phyloP scores from a whole-genome alignment of 2,888 invertebrate species.

The Amphimallon solstitiale region DNA sequence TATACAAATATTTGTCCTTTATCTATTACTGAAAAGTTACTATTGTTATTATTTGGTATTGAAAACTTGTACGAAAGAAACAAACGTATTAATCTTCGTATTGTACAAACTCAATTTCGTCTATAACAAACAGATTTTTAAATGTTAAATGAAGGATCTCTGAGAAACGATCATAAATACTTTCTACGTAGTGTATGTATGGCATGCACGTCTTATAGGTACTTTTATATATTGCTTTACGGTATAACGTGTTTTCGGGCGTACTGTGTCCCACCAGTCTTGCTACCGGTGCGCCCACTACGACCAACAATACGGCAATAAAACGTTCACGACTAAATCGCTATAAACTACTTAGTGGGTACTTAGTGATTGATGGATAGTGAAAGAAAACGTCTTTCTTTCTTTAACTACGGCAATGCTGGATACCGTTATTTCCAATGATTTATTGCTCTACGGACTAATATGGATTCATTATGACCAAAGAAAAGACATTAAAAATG shows the following conservation, averaged over 20 bases:
- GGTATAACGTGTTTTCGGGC: conserved; percentile 25
- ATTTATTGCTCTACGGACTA: conserved; percentile 10
- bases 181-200: conserved; percentile 10
- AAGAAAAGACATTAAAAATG: neutral
- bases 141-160: neutral
- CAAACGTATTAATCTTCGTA: neutral
- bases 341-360: conserved; percentile 36
- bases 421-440: conserved; percentile 10
- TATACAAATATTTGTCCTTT: neutral
- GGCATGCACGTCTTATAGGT: too few relatives aligned
- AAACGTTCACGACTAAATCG: conserved; percentile 32
- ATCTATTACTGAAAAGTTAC: neutral
- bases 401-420: conserved; percentile 12
- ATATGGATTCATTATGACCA: neutral
- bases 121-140: neutral
- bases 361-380: conserved; percentile 37
- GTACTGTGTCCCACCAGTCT: conserved; percentile 17
- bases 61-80: too few relatives aligned
- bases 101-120: neutral
- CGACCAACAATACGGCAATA: conserved; percentile 36
- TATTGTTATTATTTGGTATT: too few relatives aligned
- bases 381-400: conserved; percentile 25
- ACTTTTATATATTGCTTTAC: conserved; percentile 26
- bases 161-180: conserved; percentile 31
- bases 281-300: conserved; percentile 16